A percentile compares a stretch with the other conserved stretches of the same genome.
Evolutionary conservation across 2,888 invertebrate genomes (phyloP).

Genomic region (Ischnura elegans): DNA sequence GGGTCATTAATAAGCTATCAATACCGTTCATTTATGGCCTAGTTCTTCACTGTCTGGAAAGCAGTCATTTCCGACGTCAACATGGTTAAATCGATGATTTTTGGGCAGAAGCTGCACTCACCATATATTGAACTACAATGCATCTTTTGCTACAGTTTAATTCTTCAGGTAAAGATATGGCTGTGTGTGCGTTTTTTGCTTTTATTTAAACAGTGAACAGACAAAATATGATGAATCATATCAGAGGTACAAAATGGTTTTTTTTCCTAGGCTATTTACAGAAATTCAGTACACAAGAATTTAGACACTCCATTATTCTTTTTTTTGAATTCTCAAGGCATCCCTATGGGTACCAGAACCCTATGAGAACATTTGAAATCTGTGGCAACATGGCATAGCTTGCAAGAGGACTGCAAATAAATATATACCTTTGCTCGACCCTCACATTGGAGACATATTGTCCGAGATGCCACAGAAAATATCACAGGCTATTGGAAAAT

Average conservation of each 20-base stretch:
- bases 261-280: conserved; percentile 61
- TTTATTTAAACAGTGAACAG: conserved; percentile 54
- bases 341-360: conserved; percentile 18
- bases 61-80: conserved; percentile 53
- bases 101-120: conserved; percentile 63
- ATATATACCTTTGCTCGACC: conserved; percentile 23
- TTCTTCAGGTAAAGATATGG: conserved; percentile 55
- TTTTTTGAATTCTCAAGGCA: conserved; percentile 5
- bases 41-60: conserved; percentile 47
- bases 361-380: conserved; percentile 51
- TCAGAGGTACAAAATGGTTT: conserved; percentile 63
- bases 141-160: conserved; percentile 56
- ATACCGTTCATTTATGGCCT: conserved; percentile 36
- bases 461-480: conserved; percentile 59
- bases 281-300: conserved; percentile 62
- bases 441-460: conserved; percentile 46
- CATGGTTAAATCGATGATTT: conserved; percentile 55
- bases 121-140: conserved; percentile 55
- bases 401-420: conserved; percentile 37
- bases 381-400: conserved; percentile 54
- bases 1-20: conserved; percentile 54
- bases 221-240: conserved; percentile 58
- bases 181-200: conserved; percentile 65
- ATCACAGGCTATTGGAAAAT: conserved; percentile 65
- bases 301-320: conserved; percentile 33